phyloP scores from a whole-genome alignment of 2,113 vertebrate genomes.

The Zosterops pallidus region DNA sequence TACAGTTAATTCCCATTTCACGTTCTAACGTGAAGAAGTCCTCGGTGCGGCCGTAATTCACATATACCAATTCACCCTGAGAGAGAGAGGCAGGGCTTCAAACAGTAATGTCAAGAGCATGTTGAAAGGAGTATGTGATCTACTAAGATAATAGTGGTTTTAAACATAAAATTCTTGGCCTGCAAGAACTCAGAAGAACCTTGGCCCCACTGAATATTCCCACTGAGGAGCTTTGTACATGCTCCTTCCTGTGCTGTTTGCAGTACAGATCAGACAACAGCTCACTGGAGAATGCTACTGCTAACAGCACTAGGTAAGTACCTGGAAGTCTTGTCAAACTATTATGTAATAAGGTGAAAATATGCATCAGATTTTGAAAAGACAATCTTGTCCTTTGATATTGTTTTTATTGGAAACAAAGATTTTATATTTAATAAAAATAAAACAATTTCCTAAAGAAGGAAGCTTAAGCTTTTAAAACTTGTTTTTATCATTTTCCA shows the following conservation, averaged over 20 bases:
- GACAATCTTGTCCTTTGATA: neutral
- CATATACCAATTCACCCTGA: slow-evolving; percentile 92
- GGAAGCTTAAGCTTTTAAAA: neutral
- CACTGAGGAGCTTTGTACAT: neutral
- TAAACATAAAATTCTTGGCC: neutral
- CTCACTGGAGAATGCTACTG: neutral
- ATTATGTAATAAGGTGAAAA: neutral
- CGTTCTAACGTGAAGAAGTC: slow-evolving; percentile 86
- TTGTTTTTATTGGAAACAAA: neutral
- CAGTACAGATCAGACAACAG: neutral
- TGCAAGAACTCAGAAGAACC: neutral
- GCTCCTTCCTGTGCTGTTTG: neutral
- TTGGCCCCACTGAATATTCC: neutral
- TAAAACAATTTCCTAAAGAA: neutral
- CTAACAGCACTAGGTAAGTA: neutral
- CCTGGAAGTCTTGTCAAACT: neutral
- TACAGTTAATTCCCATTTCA: slow-evolving; percentile 83
- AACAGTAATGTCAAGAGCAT: neutral
- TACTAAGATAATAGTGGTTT: neutral
- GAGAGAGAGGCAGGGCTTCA: neutral
- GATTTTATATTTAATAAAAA: neutral
- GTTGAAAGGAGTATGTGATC: neutral
- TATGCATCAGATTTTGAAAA: neutral
- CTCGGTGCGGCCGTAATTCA: slow-evolving; percentile 91
- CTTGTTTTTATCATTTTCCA: neutral